Base-by-base conservation (phyloP, 2,113 vertebrate species). In the Seriola aureovittata region DNA sequence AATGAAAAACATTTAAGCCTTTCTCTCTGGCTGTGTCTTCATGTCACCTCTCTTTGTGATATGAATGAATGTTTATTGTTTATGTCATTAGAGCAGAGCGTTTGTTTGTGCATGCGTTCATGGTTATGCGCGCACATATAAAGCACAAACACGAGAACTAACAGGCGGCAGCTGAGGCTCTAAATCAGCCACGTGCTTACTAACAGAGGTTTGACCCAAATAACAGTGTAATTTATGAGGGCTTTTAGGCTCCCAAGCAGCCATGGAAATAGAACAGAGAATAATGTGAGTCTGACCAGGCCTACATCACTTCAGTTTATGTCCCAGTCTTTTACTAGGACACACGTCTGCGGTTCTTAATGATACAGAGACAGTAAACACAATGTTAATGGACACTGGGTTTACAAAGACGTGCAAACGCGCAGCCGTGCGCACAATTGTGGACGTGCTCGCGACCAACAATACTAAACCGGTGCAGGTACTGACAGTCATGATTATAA, bases 161-260 rank as follows among this genome's bases (percentile, higher is more conserved):
- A 58, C 70, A 76, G 74, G 8, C 58, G 52, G 74, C 83, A 69
- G 62, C 75, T 55, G 82, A 87, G 81, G 82, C 90, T 86, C 81
- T 93, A 93, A 92, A 92, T 92, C 90, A 90, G 76, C 89, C 85
- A 52, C 44, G 60, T 82, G 85, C 93, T 89, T 82, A 82, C 89
- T 93, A 93, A 92, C 88, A 90, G 87, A 89, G 92, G 89, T 93
- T 93, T 94, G 93, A 94, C 93, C 93, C 91, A 94, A 94, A 94
- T 93, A 93, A 93, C 88, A 73, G 58, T 29, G 81, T 93, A 89
- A 94, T 93, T 94, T 93, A 94, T 93, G 91, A 88, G 78, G 92
- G 93, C 93, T 93, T 93, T 94, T 93, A 93, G 90, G 87, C 92
- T 91, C 76, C 71, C 80, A 86, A 88, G 88, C 89, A 93, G 77